Base-by-base conservation (phyloP, 1,140 invertebrate genomes). In the Orchestia grillus region DNA sequence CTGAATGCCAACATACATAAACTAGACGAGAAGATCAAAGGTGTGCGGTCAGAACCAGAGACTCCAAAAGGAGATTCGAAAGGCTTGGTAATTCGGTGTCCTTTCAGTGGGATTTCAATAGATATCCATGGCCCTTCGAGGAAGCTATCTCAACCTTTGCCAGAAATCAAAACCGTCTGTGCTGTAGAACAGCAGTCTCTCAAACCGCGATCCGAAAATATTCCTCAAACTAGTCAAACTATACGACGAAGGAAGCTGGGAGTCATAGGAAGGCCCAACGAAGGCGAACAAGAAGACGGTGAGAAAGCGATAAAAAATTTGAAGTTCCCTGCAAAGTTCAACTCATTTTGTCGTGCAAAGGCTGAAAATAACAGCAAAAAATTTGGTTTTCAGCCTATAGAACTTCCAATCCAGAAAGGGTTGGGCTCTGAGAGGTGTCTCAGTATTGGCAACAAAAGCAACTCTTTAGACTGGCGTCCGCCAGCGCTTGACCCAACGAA, bases 81-180 rank as follows among this genome's bases (percentile, higher is more conserved):
- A 87, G 87, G 87, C 16, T 28, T 44, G 43, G 90, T 92, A 92
- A 92, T 92, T 92, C 42, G 90, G 3, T 92, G 90, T 43, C 90
- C 90, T 4, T 92, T 92, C 44, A 44, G 90, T 44, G 90, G 43
- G 40, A 15, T 92, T 44, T 92, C 90, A 42, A 44, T 92, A 28
- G 41, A 92, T 28, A 44, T 92, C 11, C 19, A 92, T 43, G 43
- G 43, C 42, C 23, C 44, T 41, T 28, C n/a, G 16, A 42, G 90
- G 36, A 92, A 92, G 44, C 90, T 42, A 11, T 16, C 90, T 92
- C 90, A 92, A 44, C 90, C 90, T 40, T 36, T 92, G 23, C 90
- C 90, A 11, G 90, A 92, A 92, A 92, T 92, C 40, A 92, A 44
- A 44, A 92, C 90, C 8, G 43, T 92, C 8, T 92, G 90, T 92